Conservation (phyloP, 2,888 invertebrate species). For the Oscheius sp. region DNA sequence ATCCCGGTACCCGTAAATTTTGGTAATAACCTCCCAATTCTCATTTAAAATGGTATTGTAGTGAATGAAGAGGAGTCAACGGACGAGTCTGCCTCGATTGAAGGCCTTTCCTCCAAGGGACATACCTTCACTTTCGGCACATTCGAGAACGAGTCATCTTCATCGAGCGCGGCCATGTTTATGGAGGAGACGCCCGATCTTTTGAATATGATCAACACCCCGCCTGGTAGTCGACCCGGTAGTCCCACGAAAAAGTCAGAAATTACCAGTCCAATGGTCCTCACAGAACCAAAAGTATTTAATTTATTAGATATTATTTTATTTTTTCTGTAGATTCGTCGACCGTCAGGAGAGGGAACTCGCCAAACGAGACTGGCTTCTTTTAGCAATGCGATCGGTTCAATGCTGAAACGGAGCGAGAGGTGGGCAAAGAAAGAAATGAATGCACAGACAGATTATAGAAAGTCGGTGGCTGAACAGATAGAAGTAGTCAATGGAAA, state of each 20-base stretch:
- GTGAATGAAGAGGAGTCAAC: not conserved
- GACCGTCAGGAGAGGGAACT: slow-evolving; percentile 3
- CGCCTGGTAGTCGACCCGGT: slow-evolving; percentile 26
- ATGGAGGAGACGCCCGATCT: slow-evolving; percentile 26
- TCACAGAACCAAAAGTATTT: not conserved
- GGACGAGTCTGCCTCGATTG: not conserved
- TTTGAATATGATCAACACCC: slow-evolving; percentile 38
- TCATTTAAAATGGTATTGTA: not conserved
- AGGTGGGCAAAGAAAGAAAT: not conserved
- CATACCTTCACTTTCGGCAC: slow-evolving; percentile 6
- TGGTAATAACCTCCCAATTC: not conserved
- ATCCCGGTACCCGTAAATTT: slow-evolving; percentile 34
- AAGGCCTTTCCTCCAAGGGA: not conserved
- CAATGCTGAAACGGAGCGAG: slow-evolving; percentile 9
- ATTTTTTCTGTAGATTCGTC: not conserved
- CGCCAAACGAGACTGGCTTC: not conserved
- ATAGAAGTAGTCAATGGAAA: slow-evolving; percentile 25
- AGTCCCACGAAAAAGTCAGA: slow-evolving; percentile 29
- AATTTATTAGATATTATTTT: too few relatives aligned
- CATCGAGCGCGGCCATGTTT: slow-evolving; percentile 10
- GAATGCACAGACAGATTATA: not conserved
- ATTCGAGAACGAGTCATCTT: slow-evolving; percentile 18
- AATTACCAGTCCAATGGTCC: slow-evolving; percentile 16
- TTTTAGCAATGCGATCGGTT: slow-evolving; percentile 1
- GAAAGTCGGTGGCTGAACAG: not conserved